These are phyloP conservation scores for Zaprionus davidi DNA, from an alignment of 1,140 invertebrate species.

Conservation along the genomic window DNA sequence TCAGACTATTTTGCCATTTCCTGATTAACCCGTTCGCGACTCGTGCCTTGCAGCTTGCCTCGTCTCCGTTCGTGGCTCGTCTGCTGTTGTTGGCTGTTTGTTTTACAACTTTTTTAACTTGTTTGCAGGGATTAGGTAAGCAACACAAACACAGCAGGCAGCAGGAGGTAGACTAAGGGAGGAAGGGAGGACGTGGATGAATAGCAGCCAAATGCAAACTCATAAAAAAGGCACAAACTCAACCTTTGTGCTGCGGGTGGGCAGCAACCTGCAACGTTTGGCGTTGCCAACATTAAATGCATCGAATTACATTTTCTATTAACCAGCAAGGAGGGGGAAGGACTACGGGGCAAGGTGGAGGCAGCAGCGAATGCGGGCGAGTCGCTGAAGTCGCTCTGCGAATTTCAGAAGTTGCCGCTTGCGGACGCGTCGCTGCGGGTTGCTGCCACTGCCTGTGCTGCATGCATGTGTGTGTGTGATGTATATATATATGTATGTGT, in stretches of 20 bases:
- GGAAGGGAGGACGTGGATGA: conserved; percentile 5
- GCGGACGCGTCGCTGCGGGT: conserved; percentile 45
- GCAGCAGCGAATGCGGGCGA: conserved; percentile 24
- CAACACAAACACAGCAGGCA: conserved; percentile 62
- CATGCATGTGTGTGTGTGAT: conserved; percentile 4
- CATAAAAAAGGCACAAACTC: conserved; percentile 61
- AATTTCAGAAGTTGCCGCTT: conserved; percentile 28
- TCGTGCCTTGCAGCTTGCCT: not conserved
- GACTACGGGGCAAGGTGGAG: not conserved
- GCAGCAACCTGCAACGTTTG: conserved; percentile 52
- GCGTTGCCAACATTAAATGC: conserved; percentile 77
- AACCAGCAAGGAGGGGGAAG: conserved; percentile 44
- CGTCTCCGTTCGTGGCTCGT: conserved; percentile 27
- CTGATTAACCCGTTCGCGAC: conserved; percentile 25
- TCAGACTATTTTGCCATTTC: conserved; percentile 10
- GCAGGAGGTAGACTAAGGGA: not conserved
- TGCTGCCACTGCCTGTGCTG: conserved; percentile 4
- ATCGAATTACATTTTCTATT: conserved; percentile 82
- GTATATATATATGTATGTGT: conserved; percentile 19
- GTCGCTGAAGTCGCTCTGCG: conserved; percentile 31
- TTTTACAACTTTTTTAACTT: conserved; percentile 81
- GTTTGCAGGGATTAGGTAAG: conserved; percentile 79
- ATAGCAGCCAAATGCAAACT: conserved; percentile 59
- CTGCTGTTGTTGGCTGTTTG: conserved; percentile 56
- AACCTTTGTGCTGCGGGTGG: not conserved